Evolutionary conservation across 2,113 vertebrate genomes (phyloP).

Genomic region (Lepus americanus): DNA sequence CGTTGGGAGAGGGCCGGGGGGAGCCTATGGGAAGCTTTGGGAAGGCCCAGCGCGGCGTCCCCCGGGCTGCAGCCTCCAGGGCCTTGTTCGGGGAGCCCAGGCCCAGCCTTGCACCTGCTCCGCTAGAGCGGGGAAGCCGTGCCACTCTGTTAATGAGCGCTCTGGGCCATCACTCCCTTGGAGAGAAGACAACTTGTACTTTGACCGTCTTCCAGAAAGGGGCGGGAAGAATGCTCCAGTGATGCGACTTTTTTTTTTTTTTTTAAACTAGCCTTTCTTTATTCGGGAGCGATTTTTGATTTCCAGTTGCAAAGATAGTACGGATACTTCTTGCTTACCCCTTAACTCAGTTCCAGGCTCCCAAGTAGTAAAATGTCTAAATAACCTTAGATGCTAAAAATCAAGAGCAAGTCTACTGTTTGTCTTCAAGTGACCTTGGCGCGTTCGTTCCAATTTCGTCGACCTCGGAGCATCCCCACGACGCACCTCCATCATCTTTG

Average conservation of each 20-base stretch:
- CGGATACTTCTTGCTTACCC: not conserved
- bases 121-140: slow-evolving; percentile 76
- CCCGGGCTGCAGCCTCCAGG: slow-evolving; percentile 80
- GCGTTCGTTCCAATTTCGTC: not conserved
- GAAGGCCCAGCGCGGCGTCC: slow-evolving; percentile 81
- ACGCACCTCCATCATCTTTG: not conserved
- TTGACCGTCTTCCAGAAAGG: slow-evolving; percentile 79
- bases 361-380: not conserved
- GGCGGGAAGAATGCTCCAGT: slow-evolving; percentile 59
- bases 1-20: slow-evolving; percentile 80
- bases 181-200: slow-evolving; percentile 79
- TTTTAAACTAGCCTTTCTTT: slow-evolving; percentile 14
- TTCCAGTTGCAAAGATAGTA: not conserved
- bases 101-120: slow-evolving; percentile 86
- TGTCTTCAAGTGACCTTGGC: slow-evolving; percentile 14
- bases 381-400: not conserved
- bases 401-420: not conserved
- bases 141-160: slow-evolving; percentile 15
- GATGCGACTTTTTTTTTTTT: not conserved
- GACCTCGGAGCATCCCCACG: not conserved
- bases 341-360: not conserved
- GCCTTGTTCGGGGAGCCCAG: slow-evolving; percentile 71
- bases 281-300: not conserved
- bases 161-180: slow-evolving; percentile 12
- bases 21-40: slow-evolving; percentile 79